phyloP scores from a whole-genome alignment of 2,797 vertebrate species.

The Microhierax caerulescens region DNA sequence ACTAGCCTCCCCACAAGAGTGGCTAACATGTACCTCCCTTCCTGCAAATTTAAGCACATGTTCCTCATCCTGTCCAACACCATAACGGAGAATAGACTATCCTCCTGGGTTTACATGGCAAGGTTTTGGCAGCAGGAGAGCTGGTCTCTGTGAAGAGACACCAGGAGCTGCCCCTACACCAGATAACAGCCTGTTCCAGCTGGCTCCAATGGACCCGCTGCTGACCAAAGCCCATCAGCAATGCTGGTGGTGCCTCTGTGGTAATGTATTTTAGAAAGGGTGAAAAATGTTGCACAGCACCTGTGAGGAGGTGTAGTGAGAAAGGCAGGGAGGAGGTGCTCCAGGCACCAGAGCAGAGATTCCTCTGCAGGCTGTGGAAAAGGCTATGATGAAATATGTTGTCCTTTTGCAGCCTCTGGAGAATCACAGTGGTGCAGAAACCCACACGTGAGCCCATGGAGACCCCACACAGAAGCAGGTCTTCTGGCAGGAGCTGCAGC shows the following conservation, averaged over 20 bases:
- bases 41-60: not conserved
- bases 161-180: not conserved
- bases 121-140: not conserved
- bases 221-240: not conserved
- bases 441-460: not conserved
- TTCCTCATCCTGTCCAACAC: not conserved
- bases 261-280: not conserved
- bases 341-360: not conserved
- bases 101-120: not conserved
- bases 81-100: not conserved
- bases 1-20: not conserved
- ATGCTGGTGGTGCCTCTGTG: not conserved
- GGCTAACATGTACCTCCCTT: not conserved
- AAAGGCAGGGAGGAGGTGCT: not conserved
- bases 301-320: not conserved
- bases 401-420: not conserved
- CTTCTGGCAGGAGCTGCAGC: not conserved
- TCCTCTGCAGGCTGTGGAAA: not conserved
- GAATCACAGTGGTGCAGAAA: not conserved
- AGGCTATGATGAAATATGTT: not conserved
- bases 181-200: not conserved
- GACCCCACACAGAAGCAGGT: not conserved
- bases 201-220: accelerated
- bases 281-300: not conserved
- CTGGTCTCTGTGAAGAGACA: not conserved